phyloP scores from a whole-genome alignment of 2,888 invertebrate species.

The Thymelicus acteon region DNA sequence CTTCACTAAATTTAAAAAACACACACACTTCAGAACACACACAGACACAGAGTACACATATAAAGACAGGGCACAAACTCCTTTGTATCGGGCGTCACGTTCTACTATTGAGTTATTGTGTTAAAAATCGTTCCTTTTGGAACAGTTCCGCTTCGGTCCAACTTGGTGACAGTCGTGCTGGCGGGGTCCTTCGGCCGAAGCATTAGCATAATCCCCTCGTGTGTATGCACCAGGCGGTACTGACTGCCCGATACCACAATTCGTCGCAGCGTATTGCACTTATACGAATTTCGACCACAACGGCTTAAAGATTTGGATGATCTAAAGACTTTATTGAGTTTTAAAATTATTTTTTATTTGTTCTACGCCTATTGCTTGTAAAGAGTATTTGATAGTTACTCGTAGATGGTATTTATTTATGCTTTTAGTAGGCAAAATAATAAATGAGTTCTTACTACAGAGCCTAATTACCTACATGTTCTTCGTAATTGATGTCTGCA shows the following conservation, averaged over 20 bases:
- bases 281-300: conserved; percentile 15
- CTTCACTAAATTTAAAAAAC: background rate
- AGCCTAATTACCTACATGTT: too few species aligned
- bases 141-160: conserved; percentile 11
- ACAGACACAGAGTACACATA: too few species aligned
- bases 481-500: too few species aligned
- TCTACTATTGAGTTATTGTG: conserved; percentile 8
- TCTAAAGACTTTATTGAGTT: background rate
- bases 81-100: conserved; percentile 2
- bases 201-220: conserved; percentile 47
- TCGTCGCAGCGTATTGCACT: conserved; percentile 37
- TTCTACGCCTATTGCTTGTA: too few species aligned
- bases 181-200: background rate
- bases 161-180: conserved; percentile 13
- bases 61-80: too few species aligned
- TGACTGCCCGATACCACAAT: conserved; percentile 41
- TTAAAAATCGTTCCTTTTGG: conserved; percentile 1
- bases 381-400: too few species aligned
- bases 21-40: background rate
- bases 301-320: background rate
- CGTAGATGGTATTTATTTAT: too few species aligned
- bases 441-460: too few species aligned
- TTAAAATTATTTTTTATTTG: too few species aligned
- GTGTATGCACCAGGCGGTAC: conserved; percentile 37
- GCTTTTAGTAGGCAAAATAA: too few species aligned